Evolutionary conservation across 2,888 invertebrate genomes (phyloP), one percentile per base, ranked within the genome.

Genomic region (Tetropium fuscum): DNA sequence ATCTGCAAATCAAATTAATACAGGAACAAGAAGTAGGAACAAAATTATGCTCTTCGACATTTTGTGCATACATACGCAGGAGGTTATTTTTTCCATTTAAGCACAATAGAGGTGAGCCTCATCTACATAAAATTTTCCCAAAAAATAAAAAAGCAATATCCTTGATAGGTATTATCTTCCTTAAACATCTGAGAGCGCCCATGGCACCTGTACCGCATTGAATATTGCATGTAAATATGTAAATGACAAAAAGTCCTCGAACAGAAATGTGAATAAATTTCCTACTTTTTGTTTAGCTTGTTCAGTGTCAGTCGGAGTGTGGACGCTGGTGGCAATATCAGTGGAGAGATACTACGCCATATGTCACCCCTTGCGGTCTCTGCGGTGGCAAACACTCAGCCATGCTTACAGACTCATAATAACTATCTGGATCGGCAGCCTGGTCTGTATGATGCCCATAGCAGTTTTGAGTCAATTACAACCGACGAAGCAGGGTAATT

Each of bases 261-360:
- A 5, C 6, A 18, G 38, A 18, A 34, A 7, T 15, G 6, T 8
- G 2, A 13, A 34, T 1, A 34, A 7, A 34, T 41, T 8, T 20
- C 10, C 19, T 20, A 20, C 2, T 66, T 68, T 69, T 64, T 63
- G 84, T 86, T 34, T 84, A 92, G 92, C 89, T 40, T 88, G 90
- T 58, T 90, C 90, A 0, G 91, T 92, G 36, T 87, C 89, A 1
- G 92, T 91, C 7, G 88, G 89, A 13, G 91, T 90, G 2, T 92
- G 91, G 87, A 92, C 92, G 0, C 77, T 92, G 66, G 92, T 92
- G 20, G 89, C 90, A 44, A 91, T 92, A 66, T 91, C 91, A 3
- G 86, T 92, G 70, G 92, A 92, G 77, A 84, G 92, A 8, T 92
- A 91, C 79, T 91, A 90, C 78, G 92, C 92, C 64, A 92, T 92